Conservation (phyloP, 2,113 vertebrate species). For the Prochilodus magdalenae region DNA sequence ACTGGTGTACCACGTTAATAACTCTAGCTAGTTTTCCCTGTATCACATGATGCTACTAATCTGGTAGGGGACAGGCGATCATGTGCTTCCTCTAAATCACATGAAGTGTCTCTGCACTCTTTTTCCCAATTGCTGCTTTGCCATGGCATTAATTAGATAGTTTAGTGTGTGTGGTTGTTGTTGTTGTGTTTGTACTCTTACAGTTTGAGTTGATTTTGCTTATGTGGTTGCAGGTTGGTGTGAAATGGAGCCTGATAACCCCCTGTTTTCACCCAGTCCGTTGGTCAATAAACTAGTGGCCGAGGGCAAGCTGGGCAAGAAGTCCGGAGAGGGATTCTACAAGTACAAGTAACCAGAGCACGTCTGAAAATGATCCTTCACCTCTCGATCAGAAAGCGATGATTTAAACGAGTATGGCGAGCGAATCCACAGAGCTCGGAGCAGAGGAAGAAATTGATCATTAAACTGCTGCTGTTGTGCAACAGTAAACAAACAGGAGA, state of each 20-base stretch:
- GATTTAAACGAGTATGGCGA: not conserved
- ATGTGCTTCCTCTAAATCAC: too few relatives aligned
- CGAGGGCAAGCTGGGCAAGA: conserved; percentile 92
- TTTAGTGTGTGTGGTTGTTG: too few relatives aligned
- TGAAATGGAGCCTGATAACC: conserved; percentile 80
- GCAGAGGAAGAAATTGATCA: not conserved
- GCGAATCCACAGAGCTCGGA: not conserved
- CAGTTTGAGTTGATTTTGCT: not conserved
- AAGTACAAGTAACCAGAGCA: conserved; percentile 83
- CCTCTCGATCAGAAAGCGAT: not conserved
- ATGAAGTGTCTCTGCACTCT: too few relatives aligned
- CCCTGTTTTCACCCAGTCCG: conserved; percentile 81
- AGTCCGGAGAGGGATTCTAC: conserved; percentile 95
- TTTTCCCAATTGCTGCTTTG: too few relatives aligned
- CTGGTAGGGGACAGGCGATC: too few relatives aligned
- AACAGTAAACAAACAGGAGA: not conserved
- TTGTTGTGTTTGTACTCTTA: not conserved
- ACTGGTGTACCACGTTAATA: too few relatives aligned
- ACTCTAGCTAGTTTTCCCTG: too few relatives aligned
- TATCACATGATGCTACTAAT: too few relatives aligned
- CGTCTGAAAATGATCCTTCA: not conserved
- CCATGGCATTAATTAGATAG: too few relatives aligned
- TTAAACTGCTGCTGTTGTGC: not conserved
- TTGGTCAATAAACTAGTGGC: conserved; percentile 87
- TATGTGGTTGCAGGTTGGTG: conserved; percentile 83